Evolutionary conservation across 2,797 vertebrate species (phyloP).

Genomic region (Pseudomugil gertrudae): DNA sequence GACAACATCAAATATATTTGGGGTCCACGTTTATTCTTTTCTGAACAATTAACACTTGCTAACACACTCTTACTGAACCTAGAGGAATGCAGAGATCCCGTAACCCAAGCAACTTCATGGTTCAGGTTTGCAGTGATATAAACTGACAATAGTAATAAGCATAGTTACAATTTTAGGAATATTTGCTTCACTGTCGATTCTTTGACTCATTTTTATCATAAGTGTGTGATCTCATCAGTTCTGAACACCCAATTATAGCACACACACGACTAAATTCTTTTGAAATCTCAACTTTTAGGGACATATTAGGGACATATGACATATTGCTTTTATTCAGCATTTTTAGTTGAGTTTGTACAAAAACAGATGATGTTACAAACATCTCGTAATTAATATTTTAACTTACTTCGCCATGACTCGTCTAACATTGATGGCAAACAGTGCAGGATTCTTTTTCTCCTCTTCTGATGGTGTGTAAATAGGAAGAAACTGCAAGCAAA

Average conservation of each 20-base stretch:
- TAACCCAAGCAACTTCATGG: no score
- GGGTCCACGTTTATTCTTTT: neutral
- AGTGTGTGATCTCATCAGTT: neutral
- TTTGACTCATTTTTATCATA: neutral
- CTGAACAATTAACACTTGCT: neutral
- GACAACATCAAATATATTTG: neutral
- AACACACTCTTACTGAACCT: no score
- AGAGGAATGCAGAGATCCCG: no score
- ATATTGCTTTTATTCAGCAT: neutral
- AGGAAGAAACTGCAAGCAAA: constrained; percentile 88
- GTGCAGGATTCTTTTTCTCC: constrained; percentile 90
- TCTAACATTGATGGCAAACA: constrained; percentile 95
- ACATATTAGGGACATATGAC: neutral
- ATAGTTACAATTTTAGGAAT: no score
- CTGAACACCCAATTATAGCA: neutral
- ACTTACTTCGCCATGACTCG: constrained; percentile 94
- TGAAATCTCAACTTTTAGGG: neutral
- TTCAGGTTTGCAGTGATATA: neutral
- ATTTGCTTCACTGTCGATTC: neutral
- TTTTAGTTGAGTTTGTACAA: neutral
- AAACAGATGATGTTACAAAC: neutral
- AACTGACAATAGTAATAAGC: no score
- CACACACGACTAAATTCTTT: neutral
- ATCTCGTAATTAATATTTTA: constrained; percentile 16
- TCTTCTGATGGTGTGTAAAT: constrained; percentile 94